phyloP scores from a whole-genome alignment of 1,140 invertebrate genomes.

The Hypsibius dujardini region DNA sequence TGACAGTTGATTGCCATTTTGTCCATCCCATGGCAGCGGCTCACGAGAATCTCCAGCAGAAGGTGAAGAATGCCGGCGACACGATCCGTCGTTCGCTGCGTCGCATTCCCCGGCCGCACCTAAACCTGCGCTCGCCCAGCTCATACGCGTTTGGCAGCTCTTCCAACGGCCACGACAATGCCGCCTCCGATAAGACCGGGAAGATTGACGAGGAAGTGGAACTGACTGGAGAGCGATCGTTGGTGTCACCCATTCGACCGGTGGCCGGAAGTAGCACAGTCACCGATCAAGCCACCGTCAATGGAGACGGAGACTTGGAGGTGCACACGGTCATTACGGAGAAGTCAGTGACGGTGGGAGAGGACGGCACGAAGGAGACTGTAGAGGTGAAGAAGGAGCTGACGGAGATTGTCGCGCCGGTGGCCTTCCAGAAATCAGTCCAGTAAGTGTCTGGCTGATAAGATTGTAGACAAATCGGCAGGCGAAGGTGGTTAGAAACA shows the following conservation, averaged over 20 bases:
- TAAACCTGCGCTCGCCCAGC: neutral
- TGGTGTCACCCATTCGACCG: neutral
- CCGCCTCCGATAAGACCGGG: neutral
- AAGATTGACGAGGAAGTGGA: neutral
- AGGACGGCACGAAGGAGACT: no score
- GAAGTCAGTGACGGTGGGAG: no score
- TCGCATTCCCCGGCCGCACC: neutral
- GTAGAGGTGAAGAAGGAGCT: neutral
- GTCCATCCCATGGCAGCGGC: no score
- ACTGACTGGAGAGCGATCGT: neutral
- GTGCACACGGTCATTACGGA: neutral
- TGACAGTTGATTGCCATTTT: no score
- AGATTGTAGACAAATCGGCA: no score
- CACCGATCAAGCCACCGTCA: neutral
- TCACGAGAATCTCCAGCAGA: neutral
- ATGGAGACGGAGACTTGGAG: no score
- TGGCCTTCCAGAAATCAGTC: neutral
- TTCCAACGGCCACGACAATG: no score
- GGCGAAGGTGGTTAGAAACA: no score
- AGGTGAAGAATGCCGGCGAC: neutral
- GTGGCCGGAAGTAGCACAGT: no score
- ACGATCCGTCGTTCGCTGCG: neutral
- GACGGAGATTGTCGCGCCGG: neutral
- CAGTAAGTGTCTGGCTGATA: no score
- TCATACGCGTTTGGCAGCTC: no score